These are phyloP conservation scores for Phalera bucephala DNA, from an alignment of 2,888 invertebrate species.

Conservation along the genomic window DNA sequence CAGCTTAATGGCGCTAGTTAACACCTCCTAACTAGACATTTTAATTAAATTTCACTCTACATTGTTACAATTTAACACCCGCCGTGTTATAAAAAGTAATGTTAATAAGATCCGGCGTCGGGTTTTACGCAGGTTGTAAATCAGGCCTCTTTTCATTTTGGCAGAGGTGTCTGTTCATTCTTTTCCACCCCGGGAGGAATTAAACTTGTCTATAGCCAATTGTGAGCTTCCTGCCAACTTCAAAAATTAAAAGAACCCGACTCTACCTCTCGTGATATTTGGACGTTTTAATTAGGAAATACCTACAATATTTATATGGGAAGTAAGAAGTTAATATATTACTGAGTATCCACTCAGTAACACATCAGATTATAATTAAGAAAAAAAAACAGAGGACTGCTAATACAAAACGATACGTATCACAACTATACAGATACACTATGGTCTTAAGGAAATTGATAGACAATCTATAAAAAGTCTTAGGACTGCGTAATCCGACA, in stretches of 20 bases:
- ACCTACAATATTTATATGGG: slow-evolving; percentile 8
- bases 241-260: slow-evolving; percentile 47
- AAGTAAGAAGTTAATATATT: too few relatives aligned
- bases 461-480: too few relatives aligned
- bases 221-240: slow-evolving; percentile 44
- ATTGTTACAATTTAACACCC: slow-evolving; percentile 75
- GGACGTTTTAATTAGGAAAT: slow-evolving; percentile 18
- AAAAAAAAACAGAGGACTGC: too few relatives aligned
- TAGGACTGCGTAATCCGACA: too few relatives aligned
- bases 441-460: too few relatives aligned
- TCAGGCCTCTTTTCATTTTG: slow-evolving; percentile 76
- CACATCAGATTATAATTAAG: too few relatives aligned
- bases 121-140: slow-evolving; percentile 73
- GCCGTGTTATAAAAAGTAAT: slow-evolving; percentile 78
- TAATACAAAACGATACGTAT: too few relatives aligned
- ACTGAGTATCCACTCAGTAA: too few relatives aligned
- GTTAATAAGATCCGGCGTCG: slow-evolving; percentile 75
- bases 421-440: too few relatives aligned
- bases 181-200: slow-evolving; percentile 64
- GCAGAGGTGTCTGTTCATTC: slow-evolving; percentile 75
- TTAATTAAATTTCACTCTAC: slow-evolving; percentile 78
- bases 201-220: slow-evolving; percentile 70
- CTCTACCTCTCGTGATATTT: slow-evolving; percentile 1
- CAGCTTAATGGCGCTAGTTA: slow-evolving; percentile 68
- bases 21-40: slow-evolving; percentile 67